These are phyloP conservation scores for Pachyramphus minor DNA, from an alignment of 2,113 vertebrate species.

Conservation along the genomic window DNA sequence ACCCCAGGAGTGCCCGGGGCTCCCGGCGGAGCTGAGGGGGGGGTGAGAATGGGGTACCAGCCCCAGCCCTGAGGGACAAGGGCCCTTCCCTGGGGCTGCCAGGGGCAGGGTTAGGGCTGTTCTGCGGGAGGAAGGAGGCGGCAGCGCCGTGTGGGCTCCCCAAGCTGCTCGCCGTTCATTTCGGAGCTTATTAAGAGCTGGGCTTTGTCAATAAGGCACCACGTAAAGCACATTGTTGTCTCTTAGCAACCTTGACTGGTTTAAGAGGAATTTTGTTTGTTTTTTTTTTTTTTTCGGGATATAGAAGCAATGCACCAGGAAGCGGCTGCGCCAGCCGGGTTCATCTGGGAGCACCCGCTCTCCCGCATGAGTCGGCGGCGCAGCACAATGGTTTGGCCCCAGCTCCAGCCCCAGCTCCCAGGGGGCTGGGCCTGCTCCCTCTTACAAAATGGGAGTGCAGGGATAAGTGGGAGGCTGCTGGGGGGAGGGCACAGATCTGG, in stretches of 20 bases:
- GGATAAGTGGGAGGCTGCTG: not conserved
- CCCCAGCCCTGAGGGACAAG: not conserved
- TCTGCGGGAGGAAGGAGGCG: not conserved
- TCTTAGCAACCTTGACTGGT: conserved; percentile 60
- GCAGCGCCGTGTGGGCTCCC: not conserved
- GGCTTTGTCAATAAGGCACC: conserved; percentile 41
- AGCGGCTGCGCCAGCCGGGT: conserved; percentile 32
- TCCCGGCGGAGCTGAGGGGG: rapidly evolving
- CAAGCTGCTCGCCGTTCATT: not conserved
- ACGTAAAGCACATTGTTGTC: conserved; percentile 44
- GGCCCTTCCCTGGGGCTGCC: not conserved
- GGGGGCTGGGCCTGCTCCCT: not conserved
- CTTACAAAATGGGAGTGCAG: not conserved
- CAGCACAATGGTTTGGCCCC: conserved; percentile 41
- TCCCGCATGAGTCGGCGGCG: not conserved
- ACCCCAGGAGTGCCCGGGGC: not conserved
- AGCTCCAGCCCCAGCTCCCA: not conserved
- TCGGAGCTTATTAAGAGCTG: conserved; percentile 26
- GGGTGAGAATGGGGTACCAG: rapidly evolving
- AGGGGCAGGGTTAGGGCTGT: not conserved
- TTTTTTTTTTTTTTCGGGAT: not conserved
- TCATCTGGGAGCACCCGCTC: conserved; percentile 47
- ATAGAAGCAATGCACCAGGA: conserved; percentile 46
- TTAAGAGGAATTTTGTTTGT: conserved; percentile 43
- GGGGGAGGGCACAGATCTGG: not conserved